phyloP scores from a whole-genome alignment of 2,888 invertebrate genomes.

The Mythimna loreyi region DNA sequence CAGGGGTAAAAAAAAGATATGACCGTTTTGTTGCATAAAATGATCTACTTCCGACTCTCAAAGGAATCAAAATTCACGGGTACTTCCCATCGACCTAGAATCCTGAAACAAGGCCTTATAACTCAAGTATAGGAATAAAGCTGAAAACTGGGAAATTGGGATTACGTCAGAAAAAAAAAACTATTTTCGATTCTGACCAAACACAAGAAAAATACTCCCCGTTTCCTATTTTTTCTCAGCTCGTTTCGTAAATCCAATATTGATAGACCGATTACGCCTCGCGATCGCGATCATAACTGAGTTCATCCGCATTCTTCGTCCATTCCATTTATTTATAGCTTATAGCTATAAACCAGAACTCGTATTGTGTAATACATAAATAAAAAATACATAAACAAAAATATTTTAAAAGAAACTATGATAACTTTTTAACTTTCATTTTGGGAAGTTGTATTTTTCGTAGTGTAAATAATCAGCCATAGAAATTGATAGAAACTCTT shows the following conservation, averaged over 20 bases:
- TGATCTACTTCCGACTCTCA: too few species aligned
- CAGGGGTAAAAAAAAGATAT: too few species aligned
- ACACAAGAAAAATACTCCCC: not conserved
- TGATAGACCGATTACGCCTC: conserved; percentile 42
- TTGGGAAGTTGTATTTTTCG: not conserved
- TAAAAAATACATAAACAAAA: conserved; percentile 47
- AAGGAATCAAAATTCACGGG: too few species aligned
- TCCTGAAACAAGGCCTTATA: too few species aligned
- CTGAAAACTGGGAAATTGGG: too few species aligned
- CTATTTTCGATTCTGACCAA: too few species aligned
- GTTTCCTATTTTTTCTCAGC: conserved; percentile 9
- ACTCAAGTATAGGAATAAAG: too few species aligned
- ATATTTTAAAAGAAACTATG: conserved; percentile 14
- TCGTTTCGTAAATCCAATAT: conserved; percentile 37
- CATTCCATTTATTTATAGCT: conserved; percentile 38
- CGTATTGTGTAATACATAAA: conserved; percentile 39
- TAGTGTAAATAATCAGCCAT: conserved; percentile 25
- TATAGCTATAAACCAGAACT: conserved; percentile 25
- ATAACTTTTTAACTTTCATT: conserved; percentile 25
- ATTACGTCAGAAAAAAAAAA: too few species aligned
- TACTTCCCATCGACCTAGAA: too few species aligned
- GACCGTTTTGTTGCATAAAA: too few species aligned
- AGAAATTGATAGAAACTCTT: conserved; percentile 6
- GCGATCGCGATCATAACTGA: conserved; percentile 27
- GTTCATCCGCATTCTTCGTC: conserved; percentile 48